Evolutionary conservation across 64 coral and sea anemone genomes (phyloP), one percentile per base, ranked within the genome.

Genomic region (Porites lutea): DNA sequence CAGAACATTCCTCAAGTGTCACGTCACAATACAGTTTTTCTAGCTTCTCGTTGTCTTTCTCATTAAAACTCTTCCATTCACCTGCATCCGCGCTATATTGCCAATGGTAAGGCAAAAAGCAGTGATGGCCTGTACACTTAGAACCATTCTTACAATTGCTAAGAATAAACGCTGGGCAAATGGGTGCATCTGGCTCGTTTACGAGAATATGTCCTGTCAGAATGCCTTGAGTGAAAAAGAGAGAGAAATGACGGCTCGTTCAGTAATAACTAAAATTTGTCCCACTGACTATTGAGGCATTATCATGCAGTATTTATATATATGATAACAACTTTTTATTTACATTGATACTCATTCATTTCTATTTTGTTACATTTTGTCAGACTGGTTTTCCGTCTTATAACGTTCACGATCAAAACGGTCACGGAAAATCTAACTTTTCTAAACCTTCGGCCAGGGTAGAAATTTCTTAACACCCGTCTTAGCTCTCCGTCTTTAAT

Each of bases 1-100:
- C 81, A 11, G 63, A 47, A 47, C 62, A 68, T 23, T 91, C 59
- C 6, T 77, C 44, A 0, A 77, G 43, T n/a, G 9, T 94, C 18
- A 86, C 87, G 71, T 96, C 88, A 80, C 91, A 96, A 59, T 85
- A 96, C 14, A 88, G 37, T 50, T 79, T 93, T 74, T 96, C 95
- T 3, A 96, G 82, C 18, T 91, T 85, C 59, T 90, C 82, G 78
- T 96, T 96, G 15, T 89, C n/a, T 6, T 71, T 64, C 20, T 88
- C 71, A 19, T 13, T 49, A 13, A 96, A 86, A 59, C 55, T 88
- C 37, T 47, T 82, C 95, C 95, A 96, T 5, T 65, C 59, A 4
- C 53, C 27, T 3, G 64, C 20, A 3, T 16, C 15, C 47, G 18
- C 27, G 27, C 27, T 59, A 89, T 96, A 96, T 22, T 92, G 79